These are phyloP conservation scores for Euleptes europaea DNA, from an alignment of 2,113 vertebrate species.

Conservation along the genomic window DNA sequence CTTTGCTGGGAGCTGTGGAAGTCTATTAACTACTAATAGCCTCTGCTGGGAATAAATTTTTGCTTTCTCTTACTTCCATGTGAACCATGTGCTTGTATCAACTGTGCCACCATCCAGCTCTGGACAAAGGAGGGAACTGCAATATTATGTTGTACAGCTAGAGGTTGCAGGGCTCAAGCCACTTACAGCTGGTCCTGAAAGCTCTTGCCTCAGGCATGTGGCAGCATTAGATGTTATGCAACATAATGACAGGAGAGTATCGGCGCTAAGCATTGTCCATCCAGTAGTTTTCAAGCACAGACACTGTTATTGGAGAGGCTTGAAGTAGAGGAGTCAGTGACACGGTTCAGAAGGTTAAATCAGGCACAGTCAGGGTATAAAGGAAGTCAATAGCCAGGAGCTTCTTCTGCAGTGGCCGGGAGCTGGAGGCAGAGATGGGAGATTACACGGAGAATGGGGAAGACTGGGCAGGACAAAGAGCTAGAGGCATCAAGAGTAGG, in stretches of 20 bases:
- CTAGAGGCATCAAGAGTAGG: no score
- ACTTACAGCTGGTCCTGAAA: neutral
- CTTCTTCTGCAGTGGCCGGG: neutral
- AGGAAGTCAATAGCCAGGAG: neutral
- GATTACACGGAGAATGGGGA: no score
- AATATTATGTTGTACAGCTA: neutral
- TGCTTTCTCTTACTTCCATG: neutral
- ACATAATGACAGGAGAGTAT: neutral
- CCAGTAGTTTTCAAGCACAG: neutral
- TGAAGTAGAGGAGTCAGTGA: neutral
- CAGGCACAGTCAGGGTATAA: neutral
- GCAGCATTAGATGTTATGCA: neutral
- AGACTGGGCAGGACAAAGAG: no score
- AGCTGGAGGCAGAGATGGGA: neutral
- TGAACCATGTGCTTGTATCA: neutral
- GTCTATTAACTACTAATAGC: no score
- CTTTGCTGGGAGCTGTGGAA: no score
- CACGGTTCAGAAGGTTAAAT: neutral
- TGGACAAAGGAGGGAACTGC: neutral
- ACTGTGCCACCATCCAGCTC: neutral
- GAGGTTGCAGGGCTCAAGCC: neutral
- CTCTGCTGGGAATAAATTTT: no score
- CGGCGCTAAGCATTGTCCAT: neutral
- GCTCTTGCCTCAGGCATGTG: neutral
- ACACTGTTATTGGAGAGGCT: neutral